phyloP scores from a whole-genome alignment of 1,140 invertebrate species.

The Caenorhabditis brenneri region DNA sequence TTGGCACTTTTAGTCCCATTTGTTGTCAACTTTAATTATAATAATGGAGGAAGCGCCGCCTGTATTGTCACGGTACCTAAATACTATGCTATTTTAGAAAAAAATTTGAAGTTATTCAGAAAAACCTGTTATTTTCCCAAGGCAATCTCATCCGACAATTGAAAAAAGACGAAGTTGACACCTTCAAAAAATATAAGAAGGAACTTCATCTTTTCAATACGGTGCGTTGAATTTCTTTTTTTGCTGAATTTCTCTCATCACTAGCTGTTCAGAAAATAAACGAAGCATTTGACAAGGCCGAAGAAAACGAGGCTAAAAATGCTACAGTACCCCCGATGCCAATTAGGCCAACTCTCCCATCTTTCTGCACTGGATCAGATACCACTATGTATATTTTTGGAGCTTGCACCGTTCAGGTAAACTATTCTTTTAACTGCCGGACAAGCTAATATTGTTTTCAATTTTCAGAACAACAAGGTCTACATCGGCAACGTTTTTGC shows the following conservation, averaged over 20 bases:
- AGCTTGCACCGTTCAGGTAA: conserved; percentile 56
- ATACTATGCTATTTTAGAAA: neutral
- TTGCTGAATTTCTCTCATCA: neutral
- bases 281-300: conserved; percentile 57
- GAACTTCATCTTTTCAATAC: conserved; percentile 56
- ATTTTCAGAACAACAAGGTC: conserved; percentile 58
- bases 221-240: neutral
- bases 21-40: neutral
- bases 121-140: conserved; percentile 56
- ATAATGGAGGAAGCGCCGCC: conserved; percentile 53
- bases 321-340: conserved; percentile 58
- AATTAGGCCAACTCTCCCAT: conserved; percentile 53
- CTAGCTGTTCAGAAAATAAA: conserved; percentile 61
- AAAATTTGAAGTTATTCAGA: conserved; percentile 28
- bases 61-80: conserved; percentile 60
- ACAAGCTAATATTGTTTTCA: too few species aligned
- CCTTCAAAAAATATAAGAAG: conserved; percentile 56
- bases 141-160: conserved; percentile 58
- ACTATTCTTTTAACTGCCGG: neutral
- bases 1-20: neutral
- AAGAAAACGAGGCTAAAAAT: conserved; percentile 54
- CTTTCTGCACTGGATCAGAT: conserved; percentile 54
- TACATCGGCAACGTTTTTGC: conserved; percentile 56
- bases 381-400: conserved; percentile 58
- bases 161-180: conserved; percentile 52